Base-by-base conservation (phyloP, 2,797 vertebrate species). In the Novumbra hubbsi region DNA sequence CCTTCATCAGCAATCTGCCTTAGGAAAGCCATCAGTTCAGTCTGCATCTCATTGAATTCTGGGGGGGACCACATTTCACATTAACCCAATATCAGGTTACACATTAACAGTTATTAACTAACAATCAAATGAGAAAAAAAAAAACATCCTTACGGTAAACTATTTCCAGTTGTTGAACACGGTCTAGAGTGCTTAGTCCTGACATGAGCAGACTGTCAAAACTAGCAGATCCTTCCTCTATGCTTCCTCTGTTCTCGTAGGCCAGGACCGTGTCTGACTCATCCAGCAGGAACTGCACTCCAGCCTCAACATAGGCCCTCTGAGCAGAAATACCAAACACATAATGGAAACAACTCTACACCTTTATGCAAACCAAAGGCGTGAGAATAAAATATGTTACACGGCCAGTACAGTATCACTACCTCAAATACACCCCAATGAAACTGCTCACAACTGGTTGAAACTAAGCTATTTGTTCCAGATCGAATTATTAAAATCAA, bases 131-230 rank as follows among this genome's bases (percentile, higher is more conserved):
- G 52, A 5, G 2, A 19, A 52, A 52, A 19, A 21, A 55, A 9
- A 9, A 55, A 12, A 16, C 41, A 62, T 64, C 67, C 86, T 96
- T 93, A 98, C 97, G 95, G 68, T 96, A 97, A 80, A 99, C 96
- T 65, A 98, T 91, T 82, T 99, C 97, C 71, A 99, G 95, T 89
- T 98, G 97, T 85, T 96, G 96, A n/a, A 95, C 92, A 60, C 90
- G 94, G 84, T 94, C 88, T 94, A 99, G 94, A 16, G 94, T 95
- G 86, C 82, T 94, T 0, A 95, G 94, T 14, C 94, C 94, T 7
- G 96, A 93, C 94, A 96, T 94, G 70, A 99, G 87, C 1, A 95
- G 95, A 86, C 95, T 77, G 91, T 88, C 72, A 94, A 93, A 27
- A 86, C 90, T 80, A 96, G 94, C 9, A 93, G 94, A 80, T 94